Evolutionary conservation across 2,113 vertebrate genomes (phyloP), one percentile per base, ranked within the genome.

Genomic region (Tyrannus savana): DNA sequence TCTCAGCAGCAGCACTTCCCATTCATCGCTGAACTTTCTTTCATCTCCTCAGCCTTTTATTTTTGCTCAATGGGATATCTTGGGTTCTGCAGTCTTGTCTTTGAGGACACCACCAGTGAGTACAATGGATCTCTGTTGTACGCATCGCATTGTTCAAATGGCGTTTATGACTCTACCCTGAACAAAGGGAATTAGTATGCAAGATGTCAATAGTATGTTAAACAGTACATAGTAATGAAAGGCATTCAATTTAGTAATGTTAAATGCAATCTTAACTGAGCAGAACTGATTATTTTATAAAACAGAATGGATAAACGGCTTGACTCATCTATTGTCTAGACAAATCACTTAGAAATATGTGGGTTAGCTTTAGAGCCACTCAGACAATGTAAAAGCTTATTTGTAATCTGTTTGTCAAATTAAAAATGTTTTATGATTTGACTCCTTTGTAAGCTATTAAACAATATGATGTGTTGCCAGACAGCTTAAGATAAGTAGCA

Each of bases 221-320:
- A 96, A 93, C 53, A 94, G 52, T 53, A 84, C 74, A 60, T 79
- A 80, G 50, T 86, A 87, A 96, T 92, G 89, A 96, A 96, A 97
- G 50, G 41, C 87, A 80, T 98, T 97, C 94, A 85, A 87, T 93
- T 95, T 90, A 74, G 80, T 73, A 74, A 91, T 74, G 84, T 84
- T 95, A 96, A 97, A 96, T 93, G 95, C 93, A 89, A 73, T 95
- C 80, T 93, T 95, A 95, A 87, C 95, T 71, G 83, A 97, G 77
- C 83, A 97, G 91, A 97, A 88, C 93, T 0, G 35, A 97, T 97
- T 95, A 91, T 74, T 89, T 50, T 91, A 84, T 94, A 80, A 96
- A 94, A 74, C 33, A 90, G 81, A 96, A 53, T 55, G 94, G 96
- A 94, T 94, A 77, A 79, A 94, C 95, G 71, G 44, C 62, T 95